Evolutionary conservation across 2,797 vertebrate species (phyloP), one percentile per base, ranked within the genome.

Genomic region (Catharus ustulatus): DNA sequence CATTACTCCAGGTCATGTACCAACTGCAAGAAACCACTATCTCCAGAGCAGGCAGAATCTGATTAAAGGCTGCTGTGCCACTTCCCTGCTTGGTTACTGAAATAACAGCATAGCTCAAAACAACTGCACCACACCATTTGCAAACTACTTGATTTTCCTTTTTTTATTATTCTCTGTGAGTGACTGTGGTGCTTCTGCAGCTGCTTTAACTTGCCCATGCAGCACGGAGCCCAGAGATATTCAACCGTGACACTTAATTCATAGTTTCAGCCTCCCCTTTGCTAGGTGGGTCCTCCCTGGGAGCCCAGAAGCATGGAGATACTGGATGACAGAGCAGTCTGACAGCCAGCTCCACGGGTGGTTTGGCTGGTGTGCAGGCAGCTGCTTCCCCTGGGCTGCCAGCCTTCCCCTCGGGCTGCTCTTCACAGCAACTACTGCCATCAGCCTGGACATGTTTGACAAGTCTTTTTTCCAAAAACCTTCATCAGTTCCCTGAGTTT

Each of bases 371-470:
- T 20, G n/a, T 42, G 49, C 24, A 9, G 63, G 32, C 36, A 67
- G 57, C 78, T 74, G 66, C 58, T 59, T 72, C 48, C 42, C 52
- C 2, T 1, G 30, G 45, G 51, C 61, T 83, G 52, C 38, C 82
- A 82, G 40, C 42, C 48, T 45, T 32, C 55, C 43, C 61, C 45
- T 57, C 2, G 4, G 75, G 66, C 61, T 82, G 49, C 45, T 4
- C 0, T 43, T 71, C 34, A 20, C 45, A 77, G 24, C 55, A 73
- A 1, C 64, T 43, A 4, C 43, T 24, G 26, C 51, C 61, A 38
- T 29, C 77, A 61, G n/a, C 45, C n/a, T 38, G 15, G 3, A 3
- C 0, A 0, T 2, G 8, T 59, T 46, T 45, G 42, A 73, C 24
- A 59, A 62, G 43, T 16, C 8, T 1, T 90, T 73, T 57, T 78